Base-by-base conservation (phyloP, 2,113 vertebrate species). In the Osmerus mordax region DNA sequence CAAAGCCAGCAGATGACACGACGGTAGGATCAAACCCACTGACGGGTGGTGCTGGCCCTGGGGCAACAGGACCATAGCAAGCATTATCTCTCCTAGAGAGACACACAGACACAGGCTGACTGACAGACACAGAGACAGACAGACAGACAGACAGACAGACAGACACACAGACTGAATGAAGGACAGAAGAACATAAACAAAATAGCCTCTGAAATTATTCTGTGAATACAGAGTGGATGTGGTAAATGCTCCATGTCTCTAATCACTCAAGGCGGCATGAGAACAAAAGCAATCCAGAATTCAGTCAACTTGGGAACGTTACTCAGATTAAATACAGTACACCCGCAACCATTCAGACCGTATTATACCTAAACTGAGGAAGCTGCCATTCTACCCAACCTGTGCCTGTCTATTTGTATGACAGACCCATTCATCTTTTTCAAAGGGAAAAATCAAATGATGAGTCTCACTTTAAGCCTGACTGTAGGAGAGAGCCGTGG, bases 361-460 rank as follows among this genome's bases (percentile, higher is more conserved):
- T 11, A 12, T 47, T 47, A 47, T 47, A 47, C 41, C 41, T 47
- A 47, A 47, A 47, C 41, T 12, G 41, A 47, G 41, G 41, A 47
- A 11, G 41, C 41, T 73, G 53, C 23, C 56, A 13, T 36, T 16
- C 54, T 58, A 13, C 36, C 66, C 52, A 68, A 53, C 47, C 21
- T 6, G 67, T 21, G 32, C 29, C 58, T n/a, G 0, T 78, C 56
- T 66, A 21, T 58, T 36, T 58, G 61, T 25, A 29, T 69, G 81
- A 69, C 71, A 60, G 69, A 29, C 15, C 74, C 18, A 70, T 75
- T 73, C 70, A 77, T 59, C 53, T 72, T 36, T 16, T 60, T 55
- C 58, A 69, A 32, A 65, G 56, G 21, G 36, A 70, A 32, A 67
- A 68, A 32, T 23, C 66, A 32, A 65, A 62, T 16, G 36, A 67